phyloP scores from a whole-genome alignment of 2,797 vertebrate genomes.

The Coccyzus lansbergi region DNA sequence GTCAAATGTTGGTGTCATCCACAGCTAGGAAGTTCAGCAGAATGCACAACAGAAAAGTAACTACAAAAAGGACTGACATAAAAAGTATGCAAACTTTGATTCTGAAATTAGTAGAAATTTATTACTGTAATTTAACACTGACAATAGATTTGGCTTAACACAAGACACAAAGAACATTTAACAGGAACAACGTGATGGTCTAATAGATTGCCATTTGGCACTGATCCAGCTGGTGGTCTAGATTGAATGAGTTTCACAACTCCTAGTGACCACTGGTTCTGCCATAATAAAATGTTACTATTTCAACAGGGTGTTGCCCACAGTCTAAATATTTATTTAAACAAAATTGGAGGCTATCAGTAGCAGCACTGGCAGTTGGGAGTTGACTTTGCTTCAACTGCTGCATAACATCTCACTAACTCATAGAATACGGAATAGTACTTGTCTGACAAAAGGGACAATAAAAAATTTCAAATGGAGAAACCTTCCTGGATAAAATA shows the following conservation, averaged over 20 bases:
- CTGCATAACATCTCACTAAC: neutral
- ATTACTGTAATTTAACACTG: neutral
- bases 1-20: neutral
- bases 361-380: neutral
- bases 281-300: neutral
- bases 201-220: neutral
- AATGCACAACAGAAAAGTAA: neutral
- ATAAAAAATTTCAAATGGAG: neutral
- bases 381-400: neutral
- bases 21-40: neutral
- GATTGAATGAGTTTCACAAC: neutral
- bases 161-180: neutral
- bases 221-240: neutral
- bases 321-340: neutral
- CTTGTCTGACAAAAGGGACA: neutral
- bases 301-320: neutral
- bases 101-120: slow-evolving; percentile 1
- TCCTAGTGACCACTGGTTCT: neutral
- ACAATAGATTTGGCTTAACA: neutral
- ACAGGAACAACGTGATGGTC: neutral
- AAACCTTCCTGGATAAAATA: neutral
- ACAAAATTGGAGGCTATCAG: neutral
- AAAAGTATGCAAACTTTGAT: neutral
- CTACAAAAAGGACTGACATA: neutral
- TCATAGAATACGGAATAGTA: neutral